These are phyloP conservation scores for Peribatodes rhomboidaria DNA, from an alignment of 2,888 invertebrate species.

Conservation along the genomic window DNA sequence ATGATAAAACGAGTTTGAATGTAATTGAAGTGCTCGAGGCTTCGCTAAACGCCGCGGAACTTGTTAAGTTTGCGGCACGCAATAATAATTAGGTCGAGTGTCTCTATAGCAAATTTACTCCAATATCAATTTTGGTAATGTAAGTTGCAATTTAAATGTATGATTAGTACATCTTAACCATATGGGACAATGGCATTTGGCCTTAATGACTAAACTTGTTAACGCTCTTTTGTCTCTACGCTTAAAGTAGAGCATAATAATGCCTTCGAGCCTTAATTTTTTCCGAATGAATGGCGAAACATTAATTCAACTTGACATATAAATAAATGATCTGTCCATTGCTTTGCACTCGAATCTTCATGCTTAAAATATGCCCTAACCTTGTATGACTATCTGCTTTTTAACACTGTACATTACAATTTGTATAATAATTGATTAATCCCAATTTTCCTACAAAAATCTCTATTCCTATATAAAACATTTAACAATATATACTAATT, in stretches of 20 bases:
- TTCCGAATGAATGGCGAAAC: slow-evolving; percentile 19
- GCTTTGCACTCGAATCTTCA: slow-evolving; percentile 58
- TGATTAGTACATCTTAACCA: slow-evolving; percentile 9
- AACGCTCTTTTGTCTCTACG: slow-evolving; percentile 33
- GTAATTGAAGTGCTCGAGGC: slow-evolving; percentile 18
- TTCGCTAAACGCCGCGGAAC: slow-evolving; percentile 7
- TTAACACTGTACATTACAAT: slow-evolving; percentile 31
- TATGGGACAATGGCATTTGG: slow-evolving; percentile 19
- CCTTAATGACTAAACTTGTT: slow-evolving; percentile 34
- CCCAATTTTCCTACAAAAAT: slow-evolving; percentile 32
- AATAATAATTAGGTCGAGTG: slow-evolving; percentile 11
- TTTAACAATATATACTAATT: slow-evolving; percentile 57
- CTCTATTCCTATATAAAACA: slow-evolving; percentile 24
- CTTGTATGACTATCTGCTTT: slow-evolving; percentile 41
- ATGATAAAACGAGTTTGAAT: slow-evolving; percentile 20
- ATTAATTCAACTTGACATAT: slow-evolving; percentile 23
- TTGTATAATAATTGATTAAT: slow-evolving; percentile 39
- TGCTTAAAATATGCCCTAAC: slow-evolving; percentile 51
- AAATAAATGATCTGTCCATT: slow-evolving; percentile 38
- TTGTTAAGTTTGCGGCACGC: slow-evolving; percentile 15
- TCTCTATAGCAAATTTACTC: slow-evolving; percentile 11
- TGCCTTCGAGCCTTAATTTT: slow-evolving; percentile 14
- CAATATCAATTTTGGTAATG: slow-evolving; percentile 13
- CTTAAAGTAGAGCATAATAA: slow-evolving; percentile 34
- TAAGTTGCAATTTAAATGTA: slow-evolving; percentile 16